These are phyloP conservation scores for Lathronympha strigana DNA, from an alignment of 2,888 invertebrate genomes.

Conservation along the genomic window DNA sequence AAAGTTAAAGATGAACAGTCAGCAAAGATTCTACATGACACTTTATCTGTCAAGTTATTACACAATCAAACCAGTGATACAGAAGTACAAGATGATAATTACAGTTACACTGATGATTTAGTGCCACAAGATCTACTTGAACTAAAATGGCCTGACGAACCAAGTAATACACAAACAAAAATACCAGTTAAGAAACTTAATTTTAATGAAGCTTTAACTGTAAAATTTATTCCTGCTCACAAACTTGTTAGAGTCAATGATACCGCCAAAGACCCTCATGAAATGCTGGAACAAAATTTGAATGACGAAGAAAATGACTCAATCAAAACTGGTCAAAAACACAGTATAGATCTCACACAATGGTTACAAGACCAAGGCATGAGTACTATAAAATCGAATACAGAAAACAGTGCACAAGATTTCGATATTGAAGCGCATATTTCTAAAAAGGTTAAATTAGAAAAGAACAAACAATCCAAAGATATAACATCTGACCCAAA, in stretches of 20 bases:
- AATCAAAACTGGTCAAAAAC: constrained; percentile 8
- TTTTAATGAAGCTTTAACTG: constrained; percentile 35
- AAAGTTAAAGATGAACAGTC: not conserved
- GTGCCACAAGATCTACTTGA: constrained; percentile 37
- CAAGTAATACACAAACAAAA: constrained; percentile 14
- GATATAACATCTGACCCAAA: too few relatives aligned
- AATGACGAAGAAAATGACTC: constrained; percentile 13
- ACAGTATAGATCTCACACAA: constrained; percentile 31
- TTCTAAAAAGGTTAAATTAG: constrained; percentile 16
- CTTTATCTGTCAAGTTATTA: constrained; percentile 30
- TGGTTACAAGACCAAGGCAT: constrained; percentile 38
- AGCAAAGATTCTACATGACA: constrained; percentile 12
- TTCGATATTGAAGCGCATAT: constrained; percentile 16
- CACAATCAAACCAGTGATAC: not conserved
- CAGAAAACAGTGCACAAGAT: not conserved
- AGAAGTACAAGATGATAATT: not conserved
- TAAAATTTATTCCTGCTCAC: constrained; percentile 32
- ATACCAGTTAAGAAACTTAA: constrained; percentile 39
- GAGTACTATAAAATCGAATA: constrained; percentile 26
- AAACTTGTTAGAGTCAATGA: constrained; percentile 1
- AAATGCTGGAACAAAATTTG: constrained; percentile 20
- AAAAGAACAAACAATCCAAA: not conserved
- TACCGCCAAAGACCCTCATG: constrained; percentile 6
- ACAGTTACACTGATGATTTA: constrained; percentile 14
- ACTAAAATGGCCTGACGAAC: constrained; percentile 36